A percentile compares a stretch with the other conserved stretches of the same genome.
These are phyloP conservation scores for Callyntrura guangdongensis DNA, from an alignment of 2,888 invertebrate species.

Conservation along the genomic window DNA sequence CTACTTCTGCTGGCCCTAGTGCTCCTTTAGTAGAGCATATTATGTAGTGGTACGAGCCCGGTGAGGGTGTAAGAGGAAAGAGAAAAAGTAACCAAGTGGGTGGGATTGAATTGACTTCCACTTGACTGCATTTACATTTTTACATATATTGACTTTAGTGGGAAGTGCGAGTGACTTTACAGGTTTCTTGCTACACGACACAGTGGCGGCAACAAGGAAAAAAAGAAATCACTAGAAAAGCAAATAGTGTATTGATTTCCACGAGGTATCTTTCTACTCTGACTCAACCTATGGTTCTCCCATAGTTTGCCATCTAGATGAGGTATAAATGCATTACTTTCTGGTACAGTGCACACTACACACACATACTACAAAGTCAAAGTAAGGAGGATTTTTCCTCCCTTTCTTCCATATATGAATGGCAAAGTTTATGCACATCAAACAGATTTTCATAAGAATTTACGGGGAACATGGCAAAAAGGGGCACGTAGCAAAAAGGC, in stretches of 20 bases:
- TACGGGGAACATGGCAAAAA: conserved; percentile 77
- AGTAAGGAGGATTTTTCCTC: neutral
- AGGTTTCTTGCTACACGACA: conserved; percentile 38
- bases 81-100: conserved; percentile 57
- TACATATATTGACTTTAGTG: conserved; percentile 60
- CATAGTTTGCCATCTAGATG: neutral
- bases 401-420: neutral
- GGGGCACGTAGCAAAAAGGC: conserved; percentile 52
- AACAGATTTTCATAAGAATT: conserved; percentile 83
- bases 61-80: conserved; percentile 9
- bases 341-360: neutral
- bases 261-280: neutral
- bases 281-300: neutral
- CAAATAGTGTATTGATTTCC: conserved; percentile 48
- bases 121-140: conserved; percentile 69
- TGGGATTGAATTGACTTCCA: conserved; percentile 65
- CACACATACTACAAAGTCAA: neutral
- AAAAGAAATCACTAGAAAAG: conserved; percentile 51
- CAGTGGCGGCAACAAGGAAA: conserved; percentile 27
- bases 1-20: no score
- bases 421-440: conserved; percentile 47
- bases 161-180: conserved; percentile 52
- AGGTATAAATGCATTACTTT: conserved; percentile 1
- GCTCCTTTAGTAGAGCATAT: neutral
- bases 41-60: neutral